Conservation (phyloP, 1,140 invertebrate species). For the Rhagoletis pomonella region DNA sequence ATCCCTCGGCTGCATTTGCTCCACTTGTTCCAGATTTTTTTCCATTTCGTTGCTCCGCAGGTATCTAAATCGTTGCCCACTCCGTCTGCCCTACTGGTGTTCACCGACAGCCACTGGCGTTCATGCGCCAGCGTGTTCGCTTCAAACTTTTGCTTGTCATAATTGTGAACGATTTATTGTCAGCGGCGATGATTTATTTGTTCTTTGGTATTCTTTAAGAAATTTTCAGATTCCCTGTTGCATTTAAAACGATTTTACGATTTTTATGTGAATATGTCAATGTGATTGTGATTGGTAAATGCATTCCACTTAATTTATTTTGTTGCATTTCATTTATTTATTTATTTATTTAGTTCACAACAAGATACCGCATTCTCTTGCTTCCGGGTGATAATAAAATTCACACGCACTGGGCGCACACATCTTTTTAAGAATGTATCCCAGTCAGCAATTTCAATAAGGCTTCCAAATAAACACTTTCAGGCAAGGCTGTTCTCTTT, state of each 20-base stretch:
- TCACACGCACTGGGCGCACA: neutral
- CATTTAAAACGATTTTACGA: slow-evolving; percentile 35
- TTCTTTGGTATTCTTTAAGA: slow-evolving; percentile 53
- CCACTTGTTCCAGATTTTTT: slow-evolving; percentile 38
- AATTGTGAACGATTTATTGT: slow-evolving; percentile 59
- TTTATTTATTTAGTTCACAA: slow-evolving; percentile 27
- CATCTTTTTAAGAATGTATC: neutral
- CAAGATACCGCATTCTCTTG: slow-evolving; percentile 21
- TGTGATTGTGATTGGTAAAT: neutral
- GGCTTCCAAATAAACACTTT: too few relatives aligned
- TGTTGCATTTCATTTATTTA: slow-evolving; percentile 29
- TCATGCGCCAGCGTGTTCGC: neutral
- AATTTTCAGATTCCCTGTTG: slow-evolving; percentile 37
- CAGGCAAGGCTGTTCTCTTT: too few relatives aligned
- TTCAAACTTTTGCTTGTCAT: slow-evolving; percentile 56
- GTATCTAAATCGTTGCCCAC: slow-evolving; percentile 17
- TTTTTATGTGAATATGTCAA: neutral
- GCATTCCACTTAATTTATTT: neutral
- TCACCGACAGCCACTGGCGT: slow-evolving; percentile 33
- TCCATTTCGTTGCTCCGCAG: slow-evolving; percentile 11
- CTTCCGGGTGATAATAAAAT: slow-evolving; percentile 53
- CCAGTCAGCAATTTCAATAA: too few relatives aligned
- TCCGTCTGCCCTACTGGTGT: slow-evolving; percentile 3
- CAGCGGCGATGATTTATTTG: slow-evolving; percentile 58
- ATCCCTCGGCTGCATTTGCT: slow-evolving; percentile 39